A percentile compares a stretch with the other conserved stretches of the same genome.
Evolutionary conservation across 2,888 invertebrate genomes (phyloP).

Genomic region (Noctua fimbriata): DNA sequence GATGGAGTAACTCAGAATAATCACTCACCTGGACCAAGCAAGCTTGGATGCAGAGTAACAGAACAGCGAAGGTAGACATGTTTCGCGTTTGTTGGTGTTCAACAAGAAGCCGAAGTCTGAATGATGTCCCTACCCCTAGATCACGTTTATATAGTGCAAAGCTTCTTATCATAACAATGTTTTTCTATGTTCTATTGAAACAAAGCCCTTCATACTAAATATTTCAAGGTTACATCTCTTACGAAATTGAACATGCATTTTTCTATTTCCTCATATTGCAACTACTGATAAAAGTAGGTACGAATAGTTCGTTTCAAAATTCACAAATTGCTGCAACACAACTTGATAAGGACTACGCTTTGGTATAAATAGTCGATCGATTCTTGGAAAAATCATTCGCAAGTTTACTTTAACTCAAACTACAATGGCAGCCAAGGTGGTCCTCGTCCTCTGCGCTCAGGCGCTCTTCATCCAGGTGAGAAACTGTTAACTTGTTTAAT

Average conservation of each 20-base stretch:
- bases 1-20: background rate
- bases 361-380: no score
- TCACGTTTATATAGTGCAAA: slow-evolving; percentile 1
- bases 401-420: no score
- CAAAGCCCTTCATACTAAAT: background rate
- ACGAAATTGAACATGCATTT: background rate
- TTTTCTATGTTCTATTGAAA: background rate
- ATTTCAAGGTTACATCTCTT: background rate
- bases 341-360: no score
- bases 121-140: background rate
- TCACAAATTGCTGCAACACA: no score
- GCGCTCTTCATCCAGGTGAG: no score
- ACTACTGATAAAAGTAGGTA: background rate
- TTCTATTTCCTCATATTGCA: background rate
- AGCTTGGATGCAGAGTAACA: slow-evolving; percentile 1
- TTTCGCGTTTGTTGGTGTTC: background rate
- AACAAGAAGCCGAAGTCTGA: background rate
- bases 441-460: no score
- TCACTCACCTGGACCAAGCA: background rate
- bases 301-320: background rate
- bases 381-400: no score
- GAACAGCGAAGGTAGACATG: background rate
- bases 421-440: no score
- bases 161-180: background rate
- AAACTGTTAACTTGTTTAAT: no score